Base-by-base conservation (phyloP, 2,888 invertebrate genomes). In the Gisinianus flammeolus region DNA sequence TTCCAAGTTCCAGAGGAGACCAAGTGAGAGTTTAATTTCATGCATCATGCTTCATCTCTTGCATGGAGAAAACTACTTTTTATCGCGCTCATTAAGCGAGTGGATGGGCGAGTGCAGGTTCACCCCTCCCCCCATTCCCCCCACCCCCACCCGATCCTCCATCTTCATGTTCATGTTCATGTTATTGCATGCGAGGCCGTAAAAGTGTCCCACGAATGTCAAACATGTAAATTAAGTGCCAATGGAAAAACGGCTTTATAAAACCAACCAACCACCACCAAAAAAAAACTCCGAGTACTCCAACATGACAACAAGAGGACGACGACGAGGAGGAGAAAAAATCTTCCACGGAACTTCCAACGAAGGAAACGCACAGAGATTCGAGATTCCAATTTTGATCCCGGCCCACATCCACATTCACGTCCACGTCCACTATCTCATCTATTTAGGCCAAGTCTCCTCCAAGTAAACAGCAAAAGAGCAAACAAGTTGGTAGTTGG, bases 21-120 rank as follows among this genome's bases (percentile, higher is more conserved):
- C 16, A 28, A 67, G 33, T n/a, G 30, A 31, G 22, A 22, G 10
- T 44, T 74, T 74, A 74, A 74, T 74, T 74, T 74, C 73, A 74
- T 74, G 73, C 73, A 64, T 74, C 73, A 74, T 64, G 73, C 73
- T 64, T 58, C 73, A 74, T 62, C 35, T 74, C 64, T 74, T 58
- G n/a, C n/a, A n/a, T n/a, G 35, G 73, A 64, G 73, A 74, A 74
- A 74, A 74, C 62, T 64, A 62, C 73, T 64, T 62, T 74, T 74
- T 74, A 74, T 64, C 73, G 35, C 19, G 35, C 72, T 74, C 73
- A 74, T 74, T 74, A 74, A 64, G n/a, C 19, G 33, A n/a, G 52
- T 70, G 33, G 24, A 70, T 58, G 35, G 35, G 12, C 5, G 5
- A 35, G 44, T 44, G 26, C 5, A 26, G 12, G 24, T n/a, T 58